A percentile compares a stretch with the other conserved stretches of the same genome.
These are phyloP conservation scores for Sapayoa aenigma DNA, from an alignment of 2,113 vertebrate genomes.

Conservation along the genomic window DNA sequence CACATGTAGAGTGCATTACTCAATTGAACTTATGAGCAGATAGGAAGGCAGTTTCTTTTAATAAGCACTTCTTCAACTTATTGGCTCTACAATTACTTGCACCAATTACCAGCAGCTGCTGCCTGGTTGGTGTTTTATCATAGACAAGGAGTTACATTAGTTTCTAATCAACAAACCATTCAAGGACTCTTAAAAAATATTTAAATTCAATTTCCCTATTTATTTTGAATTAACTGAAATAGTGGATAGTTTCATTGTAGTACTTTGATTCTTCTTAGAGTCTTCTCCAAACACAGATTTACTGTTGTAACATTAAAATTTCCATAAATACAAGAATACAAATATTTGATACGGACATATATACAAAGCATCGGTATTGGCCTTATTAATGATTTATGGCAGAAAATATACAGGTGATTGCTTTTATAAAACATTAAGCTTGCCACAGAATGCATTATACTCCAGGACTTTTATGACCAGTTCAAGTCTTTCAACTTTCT, in stretches of 20 bases:
- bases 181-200: slow-evolving; percentile 80
- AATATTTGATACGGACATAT: background rate
- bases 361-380: background rate
- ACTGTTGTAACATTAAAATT: background rate
- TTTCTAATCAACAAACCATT: slow-evolving; percentile 87
- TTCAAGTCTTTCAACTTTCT: background rate
- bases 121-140: slow-evolving; percentile 82
- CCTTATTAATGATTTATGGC: background rate
- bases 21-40: slow-evolving; percentile 84
- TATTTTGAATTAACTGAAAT: slow-evolving; percentile 79
- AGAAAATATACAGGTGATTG: background rate
- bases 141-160: slow-evolving; percentile 81
- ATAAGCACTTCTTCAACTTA: slow-evolving; percentile 88
- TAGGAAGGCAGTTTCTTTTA: slow-evolving; percentile 85
- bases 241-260: slow-evolving; percentile 72
- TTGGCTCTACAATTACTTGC: slow-evolving; percentile 87
- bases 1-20: slow-evolving; percentile 85
- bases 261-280: slow-evolving; percentile 33
- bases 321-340: background rate
- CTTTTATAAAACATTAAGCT: background rate
- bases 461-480: background rate
- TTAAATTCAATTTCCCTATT: slow-evolving; percentile 78
- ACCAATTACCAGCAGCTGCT: slow-evolving; percentile 88
- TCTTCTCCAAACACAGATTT: slow-evolving; percentile 41
- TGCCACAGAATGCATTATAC: background rate